Evolutionary conservation across 2,797 vertebrate species (phyloP).

Genomic region (Acrocephalus scirpaceus): DNA sequence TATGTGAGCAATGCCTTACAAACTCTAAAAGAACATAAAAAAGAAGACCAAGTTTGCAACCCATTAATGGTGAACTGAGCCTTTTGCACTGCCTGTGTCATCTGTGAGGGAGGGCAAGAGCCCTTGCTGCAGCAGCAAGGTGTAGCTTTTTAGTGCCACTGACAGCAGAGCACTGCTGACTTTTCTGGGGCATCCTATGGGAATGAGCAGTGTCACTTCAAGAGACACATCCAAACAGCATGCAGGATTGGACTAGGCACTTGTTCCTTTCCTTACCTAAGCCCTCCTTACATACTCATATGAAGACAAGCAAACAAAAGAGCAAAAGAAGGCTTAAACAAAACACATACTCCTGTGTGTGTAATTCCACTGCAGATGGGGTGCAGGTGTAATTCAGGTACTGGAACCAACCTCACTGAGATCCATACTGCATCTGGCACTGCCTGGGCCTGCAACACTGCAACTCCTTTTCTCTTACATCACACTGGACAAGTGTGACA

Average conservation of each 20-base stretch:
- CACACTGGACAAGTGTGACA: background rate
- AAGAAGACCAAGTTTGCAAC: background rate
- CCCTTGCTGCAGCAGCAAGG: background rate
- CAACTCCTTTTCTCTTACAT: background rate
- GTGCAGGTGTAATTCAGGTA: background rate
- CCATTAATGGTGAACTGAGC: background rate
- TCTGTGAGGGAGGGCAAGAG: background rate
- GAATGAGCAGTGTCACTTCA: background rate
- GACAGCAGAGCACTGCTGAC: constrained; percentile 3
- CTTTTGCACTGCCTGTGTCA: background rate
- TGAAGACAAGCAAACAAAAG: background rate
- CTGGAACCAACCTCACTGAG: background rate
- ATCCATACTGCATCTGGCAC: background rate
- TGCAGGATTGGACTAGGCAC: constrained; percentile 7
- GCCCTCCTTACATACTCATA: background rate
- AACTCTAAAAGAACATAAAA: background rate
- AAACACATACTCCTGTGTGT: background rate
- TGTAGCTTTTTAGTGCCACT: background rate
- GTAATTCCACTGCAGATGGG: fast-evolving
- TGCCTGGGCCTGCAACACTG: background rate
- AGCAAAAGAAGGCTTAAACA: background rate
- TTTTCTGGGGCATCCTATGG: constrained; percentile 35
- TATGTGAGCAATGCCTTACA: background rate
- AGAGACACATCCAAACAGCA: background rate
- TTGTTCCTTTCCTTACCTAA: background rate